phyloP scores from a whole-genome alignment of 2,888 invertebrate genomes.

The Acanthosepion lycidas region DNA sequence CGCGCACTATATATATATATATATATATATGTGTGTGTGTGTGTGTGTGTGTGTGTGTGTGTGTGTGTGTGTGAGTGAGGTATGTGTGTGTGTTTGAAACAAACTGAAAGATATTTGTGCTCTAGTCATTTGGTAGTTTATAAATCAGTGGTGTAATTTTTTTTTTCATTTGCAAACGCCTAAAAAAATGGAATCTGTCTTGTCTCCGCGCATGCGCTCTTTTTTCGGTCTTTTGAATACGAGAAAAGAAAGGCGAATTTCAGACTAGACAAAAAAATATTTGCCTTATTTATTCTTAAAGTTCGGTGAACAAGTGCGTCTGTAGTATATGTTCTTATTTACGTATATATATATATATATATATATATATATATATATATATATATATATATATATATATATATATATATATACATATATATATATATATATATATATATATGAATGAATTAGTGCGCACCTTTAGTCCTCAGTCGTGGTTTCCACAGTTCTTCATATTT shows the following conservation, averaged over 20 bases:
- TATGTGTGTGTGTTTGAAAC: neutral
- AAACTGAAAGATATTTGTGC: neutral
- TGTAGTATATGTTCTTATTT: neutral
- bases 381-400: too few relatives aligned
- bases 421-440: too few relatives aligned
- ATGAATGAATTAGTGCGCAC: too few relatives aligned
- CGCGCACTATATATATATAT: too few relatives aligned
- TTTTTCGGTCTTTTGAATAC: neutral
- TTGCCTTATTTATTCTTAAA: neutral
- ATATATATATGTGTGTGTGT: neutral
- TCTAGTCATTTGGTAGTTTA: neutral
- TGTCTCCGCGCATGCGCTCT: too few relatives aligned
- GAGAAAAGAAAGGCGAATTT: neutral
- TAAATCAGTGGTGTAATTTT: neutral
- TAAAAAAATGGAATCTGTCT: neutral
- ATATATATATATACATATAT: too few relatives aligned
- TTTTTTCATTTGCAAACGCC: neutral
- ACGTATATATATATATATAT: too few relatives aligned
- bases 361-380: too few relatives aligned
- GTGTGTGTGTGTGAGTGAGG: neutral
- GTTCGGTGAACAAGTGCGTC: neutral
- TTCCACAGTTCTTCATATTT: too few relatives aligned
- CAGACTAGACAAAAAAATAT: neutral
- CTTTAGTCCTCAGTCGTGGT: too few relatives aligned
- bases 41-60: neutral